Evolutionary conservation across 2,888 invertebrate genomes (phyloP), one percentile per base, ranked within the genome.

Genomic region (Tyria jacobaeae): DNA sequence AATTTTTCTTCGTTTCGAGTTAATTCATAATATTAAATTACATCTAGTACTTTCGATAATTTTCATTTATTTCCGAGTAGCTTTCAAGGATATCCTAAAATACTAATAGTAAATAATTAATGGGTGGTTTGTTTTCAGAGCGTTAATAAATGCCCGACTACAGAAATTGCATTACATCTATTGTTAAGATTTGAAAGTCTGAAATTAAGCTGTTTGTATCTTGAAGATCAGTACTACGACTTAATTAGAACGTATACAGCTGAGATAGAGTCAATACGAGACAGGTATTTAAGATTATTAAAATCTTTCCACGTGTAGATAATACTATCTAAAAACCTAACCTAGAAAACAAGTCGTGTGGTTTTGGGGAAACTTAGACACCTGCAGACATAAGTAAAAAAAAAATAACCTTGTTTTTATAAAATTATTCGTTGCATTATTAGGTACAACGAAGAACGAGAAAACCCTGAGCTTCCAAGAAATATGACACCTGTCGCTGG

Each of bases 401-500:
- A n/a, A n/a, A n/a, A n/a, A n/a, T n/a, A n/a, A n/a, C n/a, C n/a
- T n/a, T n/a, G n/a, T n/a, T n/a, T n/a, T n/a, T n/a, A 51, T 15
- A 35, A 35, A 51, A 34, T 10, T 9, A 24, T 3, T 3, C 34
- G 12, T 27, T 14, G 6, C 41, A 4, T 14, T 50, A 61, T 55
- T 27, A 95, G 95, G 60, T 98, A 98, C 79, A 97, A 97, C 68
- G 96, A 96, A 82, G 96, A 96, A 73, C 94, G 97, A 75, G 96
- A 96, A 61, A 94, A 95, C 71, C 97, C 98, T 0, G 95, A 96
- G 1, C 84, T 97, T 12, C 95, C 97, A 0, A 92, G 96, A 61
- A 96, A 97, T 80, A 95, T 96, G 93, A 97, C 98, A 3, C 97
- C 97, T 0, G 96, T 97, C 17, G 94, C 97, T 17, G 98, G 97